Evolutionary conservation across 2,888 invertebrate species (phyloP).

Genomic region (Dasysyrphus albostriatus): DNA sequence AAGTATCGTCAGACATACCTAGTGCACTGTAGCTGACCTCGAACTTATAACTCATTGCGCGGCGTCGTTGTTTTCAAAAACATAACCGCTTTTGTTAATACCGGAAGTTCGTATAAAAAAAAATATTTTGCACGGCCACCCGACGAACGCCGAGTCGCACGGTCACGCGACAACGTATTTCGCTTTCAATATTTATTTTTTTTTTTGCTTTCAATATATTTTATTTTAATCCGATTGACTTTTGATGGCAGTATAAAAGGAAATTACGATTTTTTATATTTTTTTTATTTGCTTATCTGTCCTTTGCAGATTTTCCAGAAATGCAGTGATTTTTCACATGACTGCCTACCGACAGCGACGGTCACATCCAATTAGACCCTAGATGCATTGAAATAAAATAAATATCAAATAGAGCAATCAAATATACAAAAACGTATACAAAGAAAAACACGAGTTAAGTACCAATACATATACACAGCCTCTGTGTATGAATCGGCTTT

Average conservation of each 20-base stretch:
- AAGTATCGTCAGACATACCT: conserved; percentile 84
- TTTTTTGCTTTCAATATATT: too few species aligned
- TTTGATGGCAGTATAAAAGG: neutral
- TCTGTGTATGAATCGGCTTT: neutral
- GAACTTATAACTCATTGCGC: conserved; percentile 83
- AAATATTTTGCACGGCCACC: neutral
- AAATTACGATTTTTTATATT: neutral
- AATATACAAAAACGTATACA: conserved; percentile 45
- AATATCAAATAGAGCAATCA: conserved; percentile 61
- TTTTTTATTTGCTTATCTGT: conserved; percentile 5
- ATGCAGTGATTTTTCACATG: conserved; percentile 43
- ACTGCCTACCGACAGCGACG: conserved; percentile 31
- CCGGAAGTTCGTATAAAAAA: conserved; percentile 1
- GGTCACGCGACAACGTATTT: neutral
- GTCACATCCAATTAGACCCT: conserved; percentile 42
- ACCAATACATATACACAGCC: neutral
- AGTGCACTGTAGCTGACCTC: conserved; percentile 84
- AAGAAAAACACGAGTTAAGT: conserved; percentile 12
- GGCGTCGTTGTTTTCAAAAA: conserved; percentile 31
- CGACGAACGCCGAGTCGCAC: neutral
- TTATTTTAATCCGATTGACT: neutral
- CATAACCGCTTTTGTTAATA: conserved; percentile 43
- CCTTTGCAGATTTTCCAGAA: conserved; percentile 37
- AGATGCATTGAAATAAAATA: conserved; percentile 64
- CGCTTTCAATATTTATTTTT: neutral